Percentiles rank a stretch among this genome's conserved stretches.
Evolutionary conservation across 1,140 invertebrate genomes (phyloP).

Genomic region (Temnothorax nylanderi): DNA sequence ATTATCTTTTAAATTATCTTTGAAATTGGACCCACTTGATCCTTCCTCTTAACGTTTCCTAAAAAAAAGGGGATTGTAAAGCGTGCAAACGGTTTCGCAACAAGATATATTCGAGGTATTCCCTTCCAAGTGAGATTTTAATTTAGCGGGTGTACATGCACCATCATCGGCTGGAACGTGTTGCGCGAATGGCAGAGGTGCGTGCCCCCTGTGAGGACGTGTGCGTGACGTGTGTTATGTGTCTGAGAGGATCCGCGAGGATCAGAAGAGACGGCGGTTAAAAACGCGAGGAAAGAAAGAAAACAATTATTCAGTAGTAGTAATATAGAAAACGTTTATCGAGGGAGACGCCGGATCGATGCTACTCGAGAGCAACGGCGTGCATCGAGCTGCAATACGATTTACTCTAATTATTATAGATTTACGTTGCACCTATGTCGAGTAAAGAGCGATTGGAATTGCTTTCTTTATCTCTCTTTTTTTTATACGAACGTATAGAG

Average conservation of each 20-base stretch:
- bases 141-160: not conserved
- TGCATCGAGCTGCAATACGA: not conserved
- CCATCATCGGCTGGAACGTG: constrained; percentile 31
- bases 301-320: not conserved
- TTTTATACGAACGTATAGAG: not conserved
- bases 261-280: constrained; percentile 65
- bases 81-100: not conserved
- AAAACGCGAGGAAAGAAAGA: not conserved
- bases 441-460: not conserved
- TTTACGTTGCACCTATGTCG: constrained; percentile 15
- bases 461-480: not conserved
- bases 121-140: not conserved
- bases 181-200: constrained; percentile 51
- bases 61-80: not conserved
- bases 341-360: not conserved
- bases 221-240: constrained; percentile 63
- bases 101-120: not conserved
- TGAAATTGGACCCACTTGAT: not conserved
- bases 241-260: constrained; percentile 38
- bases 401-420: constrained; percentile 45
- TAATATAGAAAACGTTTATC: not conserved
- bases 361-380: not conserved
- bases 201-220: constrained; percentile 52
- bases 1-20: not conserved
- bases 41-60: not conserved